Base-by-base conservation (phyloP, 2,113 vertebrate species). In the Pampusana beccarii region DNA sequence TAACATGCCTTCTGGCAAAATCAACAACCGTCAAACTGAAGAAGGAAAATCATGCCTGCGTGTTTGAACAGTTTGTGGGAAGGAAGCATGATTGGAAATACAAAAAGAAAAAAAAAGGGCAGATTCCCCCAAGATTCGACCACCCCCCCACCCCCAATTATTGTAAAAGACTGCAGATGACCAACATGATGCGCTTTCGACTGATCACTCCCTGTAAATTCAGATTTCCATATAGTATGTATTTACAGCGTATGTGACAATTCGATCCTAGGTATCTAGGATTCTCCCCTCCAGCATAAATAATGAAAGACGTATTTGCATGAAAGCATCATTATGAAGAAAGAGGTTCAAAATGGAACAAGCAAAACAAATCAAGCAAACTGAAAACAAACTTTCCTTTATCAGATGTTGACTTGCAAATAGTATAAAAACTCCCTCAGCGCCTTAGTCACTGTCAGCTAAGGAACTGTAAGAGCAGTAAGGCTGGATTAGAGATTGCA, bases 1-100 rank as follows among this genome's bases (percentile, higher is more conserved):
- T 82, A 84, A 85, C 58, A 75, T 16, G 34, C 71, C 80, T 93
- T 54, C 48, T 70, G 80, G 91, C 26, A 96, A 95, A 93, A 94
- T 33, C 69, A 93, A 69, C 92, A 89, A 50, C 19, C 40, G 61
- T 69, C 80, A 71, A 61, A 94, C 31, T 58, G 23, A 64, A 69
- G 57, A 62, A 67, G 36, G n/a, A 54, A 82, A 89, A 66, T 6
- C 36, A 25, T 61, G 18, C 5, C 54, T 79, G 16, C 25, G 38
- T 57, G 66, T 86, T 94, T 74, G 72, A 94, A 78, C 40, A 51
- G 65, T 46, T 80, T 31, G 18, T 31, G n/a, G 34, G 42, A 87
- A 78, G 23, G 16, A 93, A 69, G 6, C 1, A 1, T 46, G 60
- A 54, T 64, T 51, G 67, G 46, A 86, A 83, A 65, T 6, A 50